Conservation (phyloP, 2,888 invertebrate genomes). For the Tuberolachnus salignus region DNA sequence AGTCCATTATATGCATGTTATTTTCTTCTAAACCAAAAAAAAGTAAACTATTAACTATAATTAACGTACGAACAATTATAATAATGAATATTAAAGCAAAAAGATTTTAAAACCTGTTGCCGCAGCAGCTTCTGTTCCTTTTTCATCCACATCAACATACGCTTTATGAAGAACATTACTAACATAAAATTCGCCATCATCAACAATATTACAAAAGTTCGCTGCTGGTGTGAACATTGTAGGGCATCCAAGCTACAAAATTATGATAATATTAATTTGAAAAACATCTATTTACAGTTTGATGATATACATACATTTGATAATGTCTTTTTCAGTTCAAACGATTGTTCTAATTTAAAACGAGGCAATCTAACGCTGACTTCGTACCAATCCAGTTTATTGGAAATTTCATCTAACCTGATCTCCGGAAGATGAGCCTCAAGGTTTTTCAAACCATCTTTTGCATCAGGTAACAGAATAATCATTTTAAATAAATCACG, state of each 20-base stretch:
- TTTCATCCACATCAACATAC: constrained; percentile 84
- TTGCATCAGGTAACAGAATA: constrained; percentile 74
- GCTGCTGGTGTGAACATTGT: constrained; percentile 63
- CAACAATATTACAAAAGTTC: constrained; percentile 72
- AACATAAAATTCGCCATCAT: constrained; percentile 66
- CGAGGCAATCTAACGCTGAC: constrained; percentile 77
- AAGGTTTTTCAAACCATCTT: constrained; percentile 70
- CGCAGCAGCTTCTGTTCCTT: constrained; percentile 85
- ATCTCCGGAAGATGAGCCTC: constrained; percentile 69
- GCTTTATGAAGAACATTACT: constrained; percentile 82
- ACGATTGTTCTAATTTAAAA: constrained; percentile 78
- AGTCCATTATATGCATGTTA: too few species aligned
- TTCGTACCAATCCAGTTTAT: constrained; percentile 64
- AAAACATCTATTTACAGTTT: background rate
- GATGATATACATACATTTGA: constrained; percentile 67
- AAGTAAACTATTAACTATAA: too few species aligned
- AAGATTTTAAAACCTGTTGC: constrained; percentile 74
- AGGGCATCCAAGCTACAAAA: constrained; percentile 40
- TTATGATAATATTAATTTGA: constrained; percentile 67
- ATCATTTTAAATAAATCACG: constrained; percentile 70
- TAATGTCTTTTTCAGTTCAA: constrained; percentile 71
- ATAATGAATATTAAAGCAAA: background rate
- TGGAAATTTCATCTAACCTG: constrained; percentile 66
- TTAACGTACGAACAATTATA: too few species aligned
- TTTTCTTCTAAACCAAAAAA: too few species aligned